Evolutionary conservation across 2,888 invertebrate species (phyloP).

Genomic region (Dryococelus australis): DNA sequence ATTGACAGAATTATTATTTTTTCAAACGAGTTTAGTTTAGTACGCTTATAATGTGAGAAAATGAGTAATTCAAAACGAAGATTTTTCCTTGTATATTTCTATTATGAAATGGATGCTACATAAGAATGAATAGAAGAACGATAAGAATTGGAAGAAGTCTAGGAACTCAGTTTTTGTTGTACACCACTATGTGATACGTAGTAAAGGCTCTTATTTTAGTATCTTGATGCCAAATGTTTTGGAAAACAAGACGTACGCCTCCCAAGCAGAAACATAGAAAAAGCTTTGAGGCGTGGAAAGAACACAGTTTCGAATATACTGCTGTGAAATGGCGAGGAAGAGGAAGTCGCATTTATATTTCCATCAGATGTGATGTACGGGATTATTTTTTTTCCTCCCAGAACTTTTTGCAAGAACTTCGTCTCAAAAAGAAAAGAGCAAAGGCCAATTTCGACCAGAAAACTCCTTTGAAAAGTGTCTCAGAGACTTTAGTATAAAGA

Average conservation of each 20-base stretch:
- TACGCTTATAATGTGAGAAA: too few species aligned
- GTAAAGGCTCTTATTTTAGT: background rate
- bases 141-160: too few species aligned
- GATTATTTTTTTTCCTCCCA: background rate
- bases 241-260: background rate
- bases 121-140: too few species aligned
- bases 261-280: background rate
- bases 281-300: slow-evolving; percentile 2
- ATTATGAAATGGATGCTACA: too few species aligned
- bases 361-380: background rate
- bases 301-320: slow-evolving; percentile 3
- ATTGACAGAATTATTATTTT: too few species aligned
- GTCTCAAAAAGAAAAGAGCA: background rate
- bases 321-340: slow-evolving; percentile 8
- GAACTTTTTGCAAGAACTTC: background rate
- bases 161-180: too few species aligned
- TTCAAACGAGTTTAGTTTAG: too few species aligned
- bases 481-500: background rate
- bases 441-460: slow-evolving; percentile 11
- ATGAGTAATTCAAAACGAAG: too few species aligned
- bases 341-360: slow-evolving; percentile 16
- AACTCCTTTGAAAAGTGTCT: slow-evolving; percentile 9
- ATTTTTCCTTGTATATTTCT: too few species aligned
- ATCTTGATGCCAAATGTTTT: background rate
- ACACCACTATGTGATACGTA: background rate